Base-by-base conservation (phyloP, 1,140 invertebrate genomes). In the Heliconius hewitsoni region DNA sequence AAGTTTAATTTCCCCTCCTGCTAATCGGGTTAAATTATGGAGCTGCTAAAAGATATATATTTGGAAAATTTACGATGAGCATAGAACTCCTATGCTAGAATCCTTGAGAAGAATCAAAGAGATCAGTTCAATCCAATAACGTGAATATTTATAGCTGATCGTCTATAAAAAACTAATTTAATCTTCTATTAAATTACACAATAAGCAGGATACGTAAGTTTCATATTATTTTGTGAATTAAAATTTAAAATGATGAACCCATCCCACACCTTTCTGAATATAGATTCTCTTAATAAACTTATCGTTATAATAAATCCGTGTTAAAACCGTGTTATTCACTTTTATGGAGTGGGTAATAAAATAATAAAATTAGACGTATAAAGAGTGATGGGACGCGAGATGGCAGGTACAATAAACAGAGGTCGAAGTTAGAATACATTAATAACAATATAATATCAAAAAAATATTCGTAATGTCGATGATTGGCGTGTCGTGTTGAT, bases 231-330 rank as follows among this genome's bases (percentile, higher is more conserved):
- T 27, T 60, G 34, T 60, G 5, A 11, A 89, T 86, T 86, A 37
- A 90, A 90, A 88, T 87, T 87, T 83, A 72, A 72, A 72, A 9
- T 92, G 89, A 91, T 93, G 91, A 93, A 91, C 90, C 92, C 90
- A 91, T 91, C 90, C 86, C 46, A 81, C 86, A 81, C 86, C 86
- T 80, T 71, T 73, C 76, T 55, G 73, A 57, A 72, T 57, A 66
- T 8, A 34, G 18, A 52, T 73, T 71, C n/a, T 78, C 39, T 42
- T 52, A 46, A 76, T 66, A 72, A 73, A 70, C 60, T 76, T 80
- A 74, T 80, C 39, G 66, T 73, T 74, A 80, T 83, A 84, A 87
- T 87, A 87, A 86, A 88, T 82, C 57, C 80, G 75, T 82, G 77
- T 84, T 82, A 83, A 81, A 74, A 80, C 79, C 74, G 77, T 82